Percentiles rank a stretch among this genome's conserved stretches.
phyloP scores from a whole-genome alignment of 2,797 vertebrate genomes.

The Etheostoma perlongum region DNA sequence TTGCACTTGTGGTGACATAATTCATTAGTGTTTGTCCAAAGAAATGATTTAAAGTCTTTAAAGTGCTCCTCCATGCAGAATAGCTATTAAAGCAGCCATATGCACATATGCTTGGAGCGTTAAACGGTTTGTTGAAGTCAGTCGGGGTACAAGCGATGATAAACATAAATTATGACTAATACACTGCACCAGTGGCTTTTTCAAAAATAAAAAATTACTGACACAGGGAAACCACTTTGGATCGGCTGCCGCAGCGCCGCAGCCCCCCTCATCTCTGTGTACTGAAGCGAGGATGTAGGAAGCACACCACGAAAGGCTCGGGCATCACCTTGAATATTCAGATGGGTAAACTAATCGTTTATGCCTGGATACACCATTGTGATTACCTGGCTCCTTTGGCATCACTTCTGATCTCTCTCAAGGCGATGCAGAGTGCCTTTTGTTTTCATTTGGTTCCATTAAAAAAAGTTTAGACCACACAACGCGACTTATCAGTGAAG shows the following conservation, averaged over 20 bases:
- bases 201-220: slow-evolving; percentile 95
- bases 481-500: slow-evolving; percentile 22
- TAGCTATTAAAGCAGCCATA: slow-evolving; percentile 97
- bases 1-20: slow-evolving; percentile 83
- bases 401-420: slow-evolving; percentile 76
- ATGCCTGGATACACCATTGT: slow-evolving; percentile 93
- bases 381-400: slow-evolving; percentile 95
- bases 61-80: slow-evolving; percentile 97
- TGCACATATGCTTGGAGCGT: slow-evolving; percentile 91
- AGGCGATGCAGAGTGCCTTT: slow-evolving; percentile 54
- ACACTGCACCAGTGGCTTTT: slow-evolving; percentile 97
- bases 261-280: slow-evolving; percentile 90
- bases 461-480: slow-evolving; percentile 65
- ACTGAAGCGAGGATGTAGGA: slow-evolving; percentile 94
- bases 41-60: slow-evolving; percentile 86
- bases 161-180: slow-evolving; percentile 99
- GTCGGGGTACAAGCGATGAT: slow-evolving; percentile 94
- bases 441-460: slow-evolving; percentile 65
- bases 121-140: slow-evolving; percentile 99
- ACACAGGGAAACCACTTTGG: slow-evolving; percentile 96
- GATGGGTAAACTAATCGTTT: slow-evolving; percentile 95
- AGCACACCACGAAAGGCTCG: slow-evolving; percentile 95
- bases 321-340: slow-evolving; percentile 97
- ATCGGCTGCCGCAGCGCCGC: slow-evolving; percentile 87
- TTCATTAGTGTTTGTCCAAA: slow-evolving; percentile 87